Percentiles rank a stretch among this genome's conserved stretches.
phyloP scores from a whole-genome alignment of 2,113 vertebrate genomes.

The Bostrychus sinensis region DNA sequence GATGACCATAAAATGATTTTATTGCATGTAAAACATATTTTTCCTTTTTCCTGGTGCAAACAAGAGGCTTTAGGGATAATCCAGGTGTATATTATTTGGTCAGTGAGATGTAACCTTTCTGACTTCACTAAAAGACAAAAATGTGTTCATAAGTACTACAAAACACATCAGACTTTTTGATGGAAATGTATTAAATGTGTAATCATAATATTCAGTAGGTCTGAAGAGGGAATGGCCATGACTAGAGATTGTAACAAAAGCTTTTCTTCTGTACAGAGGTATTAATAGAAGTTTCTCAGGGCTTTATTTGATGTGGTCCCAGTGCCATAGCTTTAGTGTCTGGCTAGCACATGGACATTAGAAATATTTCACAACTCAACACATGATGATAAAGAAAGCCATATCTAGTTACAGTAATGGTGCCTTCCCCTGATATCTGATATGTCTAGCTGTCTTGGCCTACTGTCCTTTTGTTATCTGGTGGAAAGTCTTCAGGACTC shows the following conservation, averaged over 20 bases:
- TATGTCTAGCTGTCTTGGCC: slow-evolving; percentile 37
- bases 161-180: not conserved
- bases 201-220: not conserved
- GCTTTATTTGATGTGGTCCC: not conserved
- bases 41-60: not conserved
- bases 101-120: too few species aligned
- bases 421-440: slow-evolving; percentile 50
- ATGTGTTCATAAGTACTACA: too few species aligned
- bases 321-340: not conserved
- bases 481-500: slow-evolving; percentile 30
- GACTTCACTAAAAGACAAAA: not conserved
- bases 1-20: slow-evolving; percentile 11
- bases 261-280: not conserved
- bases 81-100: too few species aligned
- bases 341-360: not conserved
- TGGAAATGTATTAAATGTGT: not conserved
- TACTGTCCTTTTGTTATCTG: slow-evolving; percentile 51
- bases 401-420: slow-evolving; percentile 57
- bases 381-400: slow-evolving; percentile 7
- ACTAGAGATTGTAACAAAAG: slow-evolving; percentile 2
- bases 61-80: not conserved
- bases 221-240: not conserved
- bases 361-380: not conserved
- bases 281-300: not conserved
- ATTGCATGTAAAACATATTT: not conserved